Conservation (phyloP, 2,113 vertebrate genomes). For the Aegotheles bennettii region DNA sequence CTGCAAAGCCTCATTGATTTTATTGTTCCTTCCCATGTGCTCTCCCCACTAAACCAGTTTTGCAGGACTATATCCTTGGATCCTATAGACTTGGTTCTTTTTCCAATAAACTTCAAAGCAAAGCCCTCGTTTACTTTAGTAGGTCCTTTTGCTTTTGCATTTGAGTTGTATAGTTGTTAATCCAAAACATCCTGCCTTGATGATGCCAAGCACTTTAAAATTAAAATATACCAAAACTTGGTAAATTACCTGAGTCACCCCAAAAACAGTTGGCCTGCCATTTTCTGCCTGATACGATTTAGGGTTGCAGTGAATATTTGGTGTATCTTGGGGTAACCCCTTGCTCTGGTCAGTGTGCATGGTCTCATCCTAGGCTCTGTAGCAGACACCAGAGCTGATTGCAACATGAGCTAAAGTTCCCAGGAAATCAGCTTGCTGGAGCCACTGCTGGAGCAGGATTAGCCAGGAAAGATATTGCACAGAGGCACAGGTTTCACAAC, state of each 20-base stretch:
- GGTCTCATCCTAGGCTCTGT: background rate
- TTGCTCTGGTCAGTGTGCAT: background rate
- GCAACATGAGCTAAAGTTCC: background rate
- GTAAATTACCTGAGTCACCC: background rate
- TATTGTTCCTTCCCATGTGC: background rate
- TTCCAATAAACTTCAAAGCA: constrained; percentile 9
- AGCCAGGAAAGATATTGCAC: background rate
- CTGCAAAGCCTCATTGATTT: constrained; percentile 17
- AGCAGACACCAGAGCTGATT: background rate
- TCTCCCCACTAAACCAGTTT: background rate
- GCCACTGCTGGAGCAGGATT: background rate
- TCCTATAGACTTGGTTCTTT: background rate
- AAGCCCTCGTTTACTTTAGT: background rate
- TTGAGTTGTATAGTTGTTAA: background rate
- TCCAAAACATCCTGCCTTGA: constrained; percentile 3
- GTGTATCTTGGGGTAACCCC: background rate
- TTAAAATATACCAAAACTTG: background rate
- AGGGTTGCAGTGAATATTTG: background rate
- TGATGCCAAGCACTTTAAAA: background rate
- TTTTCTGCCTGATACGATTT: background rate
- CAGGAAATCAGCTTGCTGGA: background rate
- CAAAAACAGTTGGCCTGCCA: background rate
- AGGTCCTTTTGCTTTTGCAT: background rate
- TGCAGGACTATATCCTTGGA: background rate
- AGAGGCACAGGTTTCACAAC: background rate